Conservation (phyloP, 2,888 invertebrate genomes). For the Agapostemon virescens region DNA sequence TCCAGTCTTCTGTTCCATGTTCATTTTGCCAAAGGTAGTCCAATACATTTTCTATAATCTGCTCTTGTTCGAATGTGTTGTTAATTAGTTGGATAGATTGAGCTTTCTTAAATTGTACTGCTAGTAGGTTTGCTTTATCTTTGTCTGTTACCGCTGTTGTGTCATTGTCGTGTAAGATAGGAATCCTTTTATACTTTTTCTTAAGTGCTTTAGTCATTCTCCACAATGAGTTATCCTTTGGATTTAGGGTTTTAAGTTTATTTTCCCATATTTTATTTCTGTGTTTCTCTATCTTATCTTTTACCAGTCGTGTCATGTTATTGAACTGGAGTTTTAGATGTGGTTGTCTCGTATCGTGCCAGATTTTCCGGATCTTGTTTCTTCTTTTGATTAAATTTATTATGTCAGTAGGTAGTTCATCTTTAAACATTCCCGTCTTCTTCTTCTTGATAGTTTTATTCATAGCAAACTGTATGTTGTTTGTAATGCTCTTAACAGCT, state of each 20-base stretch:
- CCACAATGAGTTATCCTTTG: not conserved
- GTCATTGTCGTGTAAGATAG: conserved; percentile 34
- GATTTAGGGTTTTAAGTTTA: conserved; percentile 54
- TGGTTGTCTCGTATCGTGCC: conserved; percentile 36
- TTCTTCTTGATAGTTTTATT: conserved; percentile 28
- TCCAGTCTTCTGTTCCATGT: not conserved
- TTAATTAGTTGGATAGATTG: conserved; percentile 49
- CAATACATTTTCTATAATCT: not conserved
- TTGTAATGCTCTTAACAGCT: conserved; percentile 42
- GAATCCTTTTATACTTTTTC: conserved; percentile 28
- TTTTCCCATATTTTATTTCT: conserved; percentile 39
- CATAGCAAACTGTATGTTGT: conserved; percentile 18
- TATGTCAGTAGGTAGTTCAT: conserved; percentile 28
- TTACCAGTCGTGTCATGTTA: conserved; percentile 14
- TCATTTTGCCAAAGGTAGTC: not conserved
- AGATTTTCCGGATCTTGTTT: conserved; percentile 39
- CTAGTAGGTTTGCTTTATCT: conserved; percentile 58
- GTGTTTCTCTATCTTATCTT: conserved; percentile 23
- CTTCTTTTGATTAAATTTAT: conserved; percentile 37
- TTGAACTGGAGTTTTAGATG: conserved; percentile 28
- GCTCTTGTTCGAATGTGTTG: conserved; percentile 22
- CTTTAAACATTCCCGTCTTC: conserved; percentile 19
- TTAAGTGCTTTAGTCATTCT: not conserved
- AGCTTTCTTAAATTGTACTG: conserved; percentile 48
- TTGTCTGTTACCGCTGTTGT: conserved; percentile 44